These are phyloP conservation scores for Agrochola macilenta DNA, from an alignment of 2,888 invertebrate genomes.

Conservation along the genomic window DNA sequence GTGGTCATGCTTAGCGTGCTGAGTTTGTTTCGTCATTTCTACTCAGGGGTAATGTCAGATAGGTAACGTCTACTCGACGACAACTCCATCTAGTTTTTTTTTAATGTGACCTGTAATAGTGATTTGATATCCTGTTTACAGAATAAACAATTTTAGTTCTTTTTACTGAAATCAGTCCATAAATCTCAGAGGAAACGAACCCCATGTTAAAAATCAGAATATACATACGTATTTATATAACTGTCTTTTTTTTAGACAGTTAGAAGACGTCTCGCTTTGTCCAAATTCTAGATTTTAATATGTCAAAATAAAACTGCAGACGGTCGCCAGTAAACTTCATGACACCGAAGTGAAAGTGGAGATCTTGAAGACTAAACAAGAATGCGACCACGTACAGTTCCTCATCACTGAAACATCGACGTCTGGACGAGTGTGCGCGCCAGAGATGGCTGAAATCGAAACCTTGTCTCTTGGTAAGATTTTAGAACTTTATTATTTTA, in stretches of 20 bases:
- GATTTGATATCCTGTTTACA: no score
- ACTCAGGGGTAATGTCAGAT: no score
- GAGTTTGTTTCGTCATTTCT: no score
- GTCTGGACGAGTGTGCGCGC: constrained; percentile 91
- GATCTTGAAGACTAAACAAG: constrained; percentile 96
- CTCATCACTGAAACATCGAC: constrained; percentile 96
- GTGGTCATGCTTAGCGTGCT: no score
- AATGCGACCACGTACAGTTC: constrained; percentile 98
- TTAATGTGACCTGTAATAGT: no score
- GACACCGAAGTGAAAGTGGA: constrained; percentile 98
- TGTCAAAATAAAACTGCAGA: constrained; percentile 90
- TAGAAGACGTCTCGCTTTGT: no score
- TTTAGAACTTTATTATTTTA: background rate
- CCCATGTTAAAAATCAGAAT: no score
- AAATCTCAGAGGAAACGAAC: background rate
- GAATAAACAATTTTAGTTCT: no score
- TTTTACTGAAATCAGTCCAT: background rate
- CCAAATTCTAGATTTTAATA: background rate
- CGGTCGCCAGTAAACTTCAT: constrained; percentile 98
- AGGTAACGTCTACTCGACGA: no score
- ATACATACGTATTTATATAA: no score
- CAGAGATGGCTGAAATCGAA: constrained; percentile 93
- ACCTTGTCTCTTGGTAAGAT: constrained; percentile 92
- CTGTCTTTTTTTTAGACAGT: no score
- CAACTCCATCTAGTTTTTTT: no score